These are phyloP conservation scores for Drosophila mimica DNA, from an alignment of 2,888 invertebrate species.

Conservation along the genomic window DNA sequence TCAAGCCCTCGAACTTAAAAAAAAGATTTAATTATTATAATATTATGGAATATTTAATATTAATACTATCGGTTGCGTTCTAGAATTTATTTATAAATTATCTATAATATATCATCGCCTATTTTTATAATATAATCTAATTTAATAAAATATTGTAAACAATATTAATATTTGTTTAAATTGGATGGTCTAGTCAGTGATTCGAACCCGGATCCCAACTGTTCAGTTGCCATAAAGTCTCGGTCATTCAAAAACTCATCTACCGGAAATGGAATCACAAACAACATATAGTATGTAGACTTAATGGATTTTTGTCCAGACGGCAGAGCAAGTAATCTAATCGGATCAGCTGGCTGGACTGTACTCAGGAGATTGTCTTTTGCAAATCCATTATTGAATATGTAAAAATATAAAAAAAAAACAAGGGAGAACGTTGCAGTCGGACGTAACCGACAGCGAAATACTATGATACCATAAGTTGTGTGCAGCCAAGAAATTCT, in stretches of 20 bases:
- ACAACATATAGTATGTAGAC: conserved; percentile 1
- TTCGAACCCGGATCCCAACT: conserved; percentile 20
- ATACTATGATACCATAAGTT: no score
- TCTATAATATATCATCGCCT: neutral
- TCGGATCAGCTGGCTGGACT: conserved; percentile 14
- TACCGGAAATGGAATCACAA: neutral
- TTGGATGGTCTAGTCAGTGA: neutral
- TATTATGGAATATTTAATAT: neutral
- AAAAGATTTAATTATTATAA: neutral
- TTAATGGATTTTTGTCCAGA: conserved; percentile 24
- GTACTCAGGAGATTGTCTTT: conserved; percentile 1
- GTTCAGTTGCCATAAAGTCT: conserved; percentile 9
- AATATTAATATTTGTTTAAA: neutral
- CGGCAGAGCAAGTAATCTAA: conserved; percentile 23
- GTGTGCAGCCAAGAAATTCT: no score
- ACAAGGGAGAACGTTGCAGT: neutral
- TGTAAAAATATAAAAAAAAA: neutral
- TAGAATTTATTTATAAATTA: neutral
- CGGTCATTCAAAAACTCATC: conserved; percentile 7
- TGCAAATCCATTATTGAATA: conserved; percentile 4
- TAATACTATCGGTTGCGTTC: neutral
- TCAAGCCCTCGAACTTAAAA: conserved; percentile 89
- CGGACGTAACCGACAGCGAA: no score
- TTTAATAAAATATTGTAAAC: neutral
- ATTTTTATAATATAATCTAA: neutral